A percentile compares a stretch with the other conserved stretches of the same genome.
These are phyloP conservation scores for Saturnia japonica DNA, from an alignment of 2,888 invertebrate species.

Conservation along the genomic window DNA sequence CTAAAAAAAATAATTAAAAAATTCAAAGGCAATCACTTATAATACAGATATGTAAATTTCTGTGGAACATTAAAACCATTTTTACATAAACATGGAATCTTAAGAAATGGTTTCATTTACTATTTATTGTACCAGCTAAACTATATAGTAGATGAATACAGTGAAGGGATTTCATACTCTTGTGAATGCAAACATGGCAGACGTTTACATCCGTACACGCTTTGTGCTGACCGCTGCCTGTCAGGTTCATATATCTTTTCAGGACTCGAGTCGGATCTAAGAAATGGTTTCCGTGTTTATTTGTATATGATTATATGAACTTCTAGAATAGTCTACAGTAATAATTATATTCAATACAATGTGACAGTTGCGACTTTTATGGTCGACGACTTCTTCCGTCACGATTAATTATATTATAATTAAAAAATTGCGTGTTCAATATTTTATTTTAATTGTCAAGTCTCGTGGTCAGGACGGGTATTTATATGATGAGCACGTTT, in stretches of 20 bases:
- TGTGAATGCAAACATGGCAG: slow-evolving; percentile 41
- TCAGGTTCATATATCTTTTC: slow-evolving; percentile 4
- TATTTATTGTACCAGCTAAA: not conserved
- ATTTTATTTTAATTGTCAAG: too few relatives aligned
- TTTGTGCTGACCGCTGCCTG: slow-evolving; percentile 40
- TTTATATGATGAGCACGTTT: too few relatives aligned
- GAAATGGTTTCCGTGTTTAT: slow-evolving; percentile 9
- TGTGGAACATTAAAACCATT: not conserved
- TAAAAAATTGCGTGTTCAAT: too few relatives aligned
- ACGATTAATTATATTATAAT: too few relatives aligned
- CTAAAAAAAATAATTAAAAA: too few relatives aligned
- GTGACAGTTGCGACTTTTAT: too few relatives aligned
- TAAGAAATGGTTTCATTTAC: not conserved
- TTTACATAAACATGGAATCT: not conserved
- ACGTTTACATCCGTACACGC: slow-evolving; percentile 39
- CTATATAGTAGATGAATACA: not conserved
- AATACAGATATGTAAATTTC: not conserved
- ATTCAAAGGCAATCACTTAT: not conserved
- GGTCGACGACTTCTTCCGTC: too few relatives aligned
- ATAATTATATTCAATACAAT: not conserved
- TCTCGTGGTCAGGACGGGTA: too few relatives aligned
- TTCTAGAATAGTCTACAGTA: not conserved
- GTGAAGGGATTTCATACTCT: slow-evolving; percentile 2
- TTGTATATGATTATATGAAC: not conserved
- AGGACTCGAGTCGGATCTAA: slow-evolving; percentile 8